Evolutionary conservation across 2,113 vertebrate genomes (phyloP).

Genomic region (Eira barbara): DNA sequence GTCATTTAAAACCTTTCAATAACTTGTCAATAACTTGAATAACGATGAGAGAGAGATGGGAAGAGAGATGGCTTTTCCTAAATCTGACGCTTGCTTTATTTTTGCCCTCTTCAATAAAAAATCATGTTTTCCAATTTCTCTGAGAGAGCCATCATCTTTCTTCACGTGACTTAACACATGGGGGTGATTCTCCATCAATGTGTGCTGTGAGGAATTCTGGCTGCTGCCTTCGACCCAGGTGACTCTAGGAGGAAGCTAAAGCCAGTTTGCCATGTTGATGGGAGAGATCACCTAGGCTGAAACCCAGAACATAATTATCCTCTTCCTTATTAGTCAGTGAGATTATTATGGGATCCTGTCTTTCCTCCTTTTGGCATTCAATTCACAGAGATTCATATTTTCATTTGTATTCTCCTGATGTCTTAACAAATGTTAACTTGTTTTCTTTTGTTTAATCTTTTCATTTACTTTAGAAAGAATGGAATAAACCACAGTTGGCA

Average conservation of each 20-base stretch:
- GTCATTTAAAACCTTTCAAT: not conserved
- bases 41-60: not conserved
- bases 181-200: not conserved
- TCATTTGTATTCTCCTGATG: not conserved
- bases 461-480: not conserved
- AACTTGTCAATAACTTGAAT: not conserved
- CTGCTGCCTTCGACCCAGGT: not conserved
- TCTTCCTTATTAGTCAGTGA: not conserved
- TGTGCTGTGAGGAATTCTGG: not conserved
- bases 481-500: not conserved
- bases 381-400: not conserved
- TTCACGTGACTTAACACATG: not conserved
- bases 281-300: not conserved
- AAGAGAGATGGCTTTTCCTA: not conserved
- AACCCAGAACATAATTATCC: not conserved
- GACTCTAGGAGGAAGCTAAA: not conserved
- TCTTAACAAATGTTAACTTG: not conserved
- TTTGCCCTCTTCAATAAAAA: not conserved
- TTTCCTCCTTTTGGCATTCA: not conserved
- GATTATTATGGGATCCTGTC: not conserved
- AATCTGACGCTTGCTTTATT: not conserved
- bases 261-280: not conserved
- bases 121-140: not conserved
- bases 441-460: not conserved
- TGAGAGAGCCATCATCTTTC: not conserved